Evolutionary conservation across 2,113 vertebrate species (phyloP).

Genomic region (Limnothrissa miodon): DNA sequence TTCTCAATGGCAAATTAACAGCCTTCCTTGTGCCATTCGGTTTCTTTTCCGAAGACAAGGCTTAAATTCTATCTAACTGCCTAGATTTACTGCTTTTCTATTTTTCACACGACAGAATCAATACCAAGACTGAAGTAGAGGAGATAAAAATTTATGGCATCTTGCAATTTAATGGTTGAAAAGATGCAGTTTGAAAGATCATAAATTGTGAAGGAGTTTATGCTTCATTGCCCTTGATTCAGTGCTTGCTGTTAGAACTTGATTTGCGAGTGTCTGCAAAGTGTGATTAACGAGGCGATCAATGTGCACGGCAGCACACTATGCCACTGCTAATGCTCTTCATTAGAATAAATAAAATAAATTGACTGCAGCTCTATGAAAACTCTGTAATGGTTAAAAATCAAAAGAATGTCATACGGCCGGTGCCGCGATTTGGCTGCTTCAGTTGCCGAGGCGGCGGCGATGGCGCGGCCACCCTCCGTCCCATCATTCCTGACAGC

Average conservation of each 20-base stretch:
- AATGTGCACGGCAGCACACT: conserved; percentile 92
- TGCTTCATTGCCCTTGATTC: conserved; percentile 99
- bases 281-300: conserved; percentile 99
- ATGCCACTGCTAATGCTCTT: conserved; percentile 99
- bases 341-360: conserved; percentile 99
- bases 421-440: conserved; percentile 85
- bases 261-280: conserved; percentile 99
- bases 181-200: conserved; percentile 99
- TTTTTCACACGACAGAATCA: conserved; percentile 99
- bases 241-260: conserved; percentile 99
- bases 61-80: conserved; percentile 98
- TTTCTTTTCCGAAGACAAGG: conserved; percentile 94
- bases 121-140: conserved; percentile 98
- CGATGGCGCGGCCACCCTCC: conserved; percentile 79
- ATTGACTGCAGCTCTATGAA: conserved; percentile 99
- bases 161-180: conserved; percentile 99
- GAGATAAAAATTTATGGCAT: conserved; percentile 99
- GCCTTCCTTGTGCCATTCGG: conserved; percentile 86
- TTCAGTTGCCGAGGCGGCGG: conserved; percentile 62
- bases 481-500: conserved; percentile 86
- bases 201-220: conserved; percentile 99
- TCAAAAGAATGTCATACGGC: conserved; percentile 93
- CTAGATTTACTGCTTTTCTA: conserved; percentile 97
- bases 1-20: conserved; percentile 99
- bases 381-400: conserved; percentile 99